Percentiles rank a stretch among this genome's conserved stretches.
Conservation (phyloP, 2,113 vertebrate species). For the Synchiropus splendidus region DNA sequence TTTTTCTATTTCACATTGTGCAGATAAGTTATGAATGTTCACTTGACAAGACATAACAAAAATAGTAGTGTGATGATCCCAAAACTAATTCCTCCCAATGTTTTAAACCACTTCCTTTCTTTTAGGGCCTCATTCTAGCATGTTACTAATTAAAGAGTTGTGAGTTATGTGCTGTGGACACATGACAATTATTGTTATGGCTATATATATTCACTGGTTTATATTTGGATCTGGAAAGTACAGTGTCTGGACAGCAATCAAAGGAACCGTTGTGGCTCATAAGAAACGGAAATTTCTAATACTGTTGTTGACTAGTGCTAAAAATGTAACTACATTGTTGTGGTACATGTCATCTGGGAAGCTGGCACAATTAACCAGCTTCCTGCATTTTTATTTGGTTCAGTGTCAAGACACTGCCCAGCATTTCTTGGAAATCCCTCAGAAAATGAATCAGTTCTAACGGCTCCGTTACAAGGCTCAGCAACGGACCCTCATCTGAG, state of each 20-base stretch:
- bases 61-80: too few relatives aligned
- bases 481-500: too few relatives aligned
- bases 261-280: neutral
- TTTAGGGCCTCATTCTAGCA: neutral
- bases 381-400: too few relatives aligned
- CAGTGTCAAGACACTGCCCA: too few relatives aligned
- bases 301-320: slow-evolving; percentile 13
- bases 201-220: slow-evolving; percentile 37
- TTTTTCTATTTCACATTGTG: too few relatives aligned
- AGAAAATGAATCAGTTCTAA: too few relatives aligned
- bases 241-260: slow-evolving; percentile 7
- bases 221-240: slow-evolving; percentile 41
- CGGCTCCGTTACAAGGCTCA: too few relatives aligned
- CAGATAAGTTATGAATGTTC: too few relatives aligned
- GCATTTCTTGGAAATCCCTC: too few relatives aligned
- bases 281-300: slow-evolving; percentile 13
- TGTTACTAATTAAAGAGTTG: too few relatives aligned
- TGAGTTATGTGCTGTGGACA: too few relatives aligned
- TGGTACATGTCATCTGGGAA: neutral
- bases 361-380: neutral
- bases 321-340: neutral
- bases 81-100: slow-evolving; percentile 7
- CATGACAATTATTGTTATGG: slow-evolving; percentile 45
- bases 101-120: slow-evolving; percentile 27
- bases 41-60: too few relatives aligned